Base-by-base conservation (phyloP, 2,888 invertebrate genomes). In the Anorthoa munda region DNA sequence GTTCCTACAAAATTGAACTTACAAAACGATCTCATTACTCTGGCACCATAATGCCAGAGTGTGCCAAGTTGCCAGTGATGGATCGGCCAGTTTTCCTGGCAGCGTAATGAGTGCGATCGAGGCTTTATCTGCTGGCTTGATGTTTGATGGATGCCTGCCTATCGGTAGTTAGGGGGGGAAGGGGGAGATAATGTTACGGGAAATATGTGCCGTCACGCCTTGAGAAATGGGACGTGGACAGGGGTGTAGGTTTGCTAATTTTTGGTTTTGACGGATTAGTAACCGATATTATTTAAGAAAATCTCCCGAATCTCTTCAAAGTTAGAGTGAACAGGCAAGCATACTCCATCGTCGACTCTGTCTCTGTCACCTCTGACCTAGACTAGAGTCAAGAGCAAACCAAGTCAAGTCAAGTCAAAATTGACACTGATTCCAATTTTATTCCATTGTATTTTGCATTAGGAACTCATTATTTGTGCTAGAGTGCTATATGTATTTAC, bases 21-120 rank as follows among this genome's bases (percentile, higher is more conserved):
- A 84, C 78, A 73, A 84, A 86, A 84, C 70, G 82, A 82, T 78
- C 80, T 80, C 82, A 82, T 86, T 85, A 85, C 87, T 72, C 65
- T 23, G 61, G 66, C 63, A 75, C 53, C 75, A 66, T 84, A 85
- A 86, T 79, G 75, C 64, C 81, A 71, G 84, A 71, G 78, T 73
- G 39, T 77, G 68, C 68, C 77, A 39, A 46, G 46, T 69, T 70
- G 60, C 63, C 74, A 74, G 78, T 87, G 88, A 88, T 88, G 85
- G 87, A 88, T 88, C 63, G 86, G 73, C 79, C 81, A 86, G 88
- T 85, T 86, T 88, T 78, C 79, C 81, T 51, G 77, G 72, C 80
- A 75, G n/a, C 71, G 81, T 88, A 88, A 88, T 88, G 88, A 88
- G 88, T 79, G 82, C 71, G 79, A 85, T 84, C 82, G 79, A 75